Conservation (phyloP, 2,888 invertebrate species). For the Sminthurinus aureus region DNA sequence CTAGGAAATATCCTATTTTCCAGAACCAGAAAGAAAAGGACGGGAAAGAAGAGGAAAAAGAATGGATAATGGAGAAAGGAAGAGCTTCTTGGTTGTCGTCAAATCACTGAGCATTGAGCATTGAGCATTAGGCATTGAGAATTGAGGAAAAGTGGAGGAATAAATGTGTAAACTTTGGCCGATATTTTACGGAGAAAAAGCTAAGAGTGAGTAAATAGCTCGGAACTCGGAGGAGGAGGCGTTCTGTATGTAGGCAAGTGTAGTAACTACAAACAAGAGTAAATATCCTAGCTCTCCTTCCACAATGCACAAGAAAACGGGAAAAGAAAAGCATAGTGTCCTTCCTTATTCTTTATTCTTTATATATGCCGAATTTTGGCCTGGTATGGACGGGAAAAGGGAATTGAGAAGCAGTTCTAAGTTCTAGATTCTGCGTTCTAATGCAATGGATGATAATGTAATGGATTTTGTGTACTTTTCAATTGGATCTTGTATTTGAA, state of each 20-base stretch:
- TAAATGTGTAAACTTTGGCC: constrained; percentile 60
- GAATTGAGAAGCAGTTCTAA: constrained; percentile 3
- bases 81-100: neutral
- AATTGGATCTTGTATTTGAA: constrained; percentile 23
- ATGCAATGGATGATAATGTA: constrained; percentile 19
- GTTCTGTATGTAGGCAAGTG: neutral
- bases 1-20: no score
- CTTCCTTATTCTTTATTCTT: no score
- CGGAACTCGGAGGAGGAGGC: neutral
- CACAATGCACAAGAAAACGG: neutral
- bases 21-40: neutral
- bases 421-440: no score
- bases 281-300: constrained; percentile 16
- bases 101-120: no score
- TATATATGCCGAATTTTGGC: no score
- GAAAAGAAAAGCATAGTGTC: no score
- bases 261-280: constrained; percentile 6
- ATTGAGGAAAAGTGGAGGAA: constrained; percentile 48
- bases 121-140: no score
- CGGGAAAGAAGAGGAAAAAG: constrained; percentile 34
- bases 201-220: constrained; percentile 25
- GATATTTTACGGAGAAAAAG: constrained; percentile 51
- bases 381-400: no score
- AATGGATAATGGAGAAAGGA: constrained; percentile 14
- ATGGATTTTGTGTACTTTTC: constrained; percentile 34